phyloP scores from a whole-genome alignment of 2,113 vertebrate genomes.

The Promerops cafer region DNA sequence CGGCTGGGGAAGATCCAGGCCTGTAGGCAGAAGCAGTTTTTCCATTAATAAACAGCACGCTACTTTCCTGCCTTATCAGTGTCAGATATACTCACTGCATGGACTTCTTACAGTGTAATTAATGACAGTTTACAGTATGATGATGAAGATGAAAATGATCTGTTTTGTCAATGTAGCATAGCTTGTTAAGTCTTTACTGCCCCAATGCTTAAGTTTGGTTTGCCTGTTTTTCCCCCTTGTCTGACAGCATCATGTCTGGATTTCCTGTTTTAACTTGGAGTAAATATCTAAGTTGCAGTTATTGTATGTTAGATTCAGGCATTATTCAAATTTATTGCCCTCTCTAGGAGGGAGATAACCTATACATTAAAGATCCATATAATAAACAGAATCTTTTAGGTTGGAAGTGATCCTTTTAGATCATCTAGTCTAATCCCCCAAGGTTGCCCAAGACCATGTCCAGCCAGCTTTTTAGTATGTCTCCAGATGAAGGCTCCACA shows the following conservation, averaged over 20 bases:
- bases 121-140: not conserved
- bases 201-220: not conserved
- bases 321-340: not conserved
- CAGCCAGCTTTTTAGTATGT: not conserved
- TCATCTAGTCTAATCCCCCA: not conserved
- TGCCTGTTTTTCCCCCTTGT: rapidly evolving
- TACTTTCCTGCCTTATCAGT: not conserved
- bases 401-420: not conserved
- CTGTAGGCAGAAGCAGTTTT: not conserved
- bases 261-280: not conserved
- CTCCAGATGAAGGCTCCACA: not conserved
- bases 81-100: not conserved
- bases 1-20: rapidly evolving
- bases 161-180: not conserved
- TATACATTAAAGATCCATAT: not conserved
- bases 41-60: rapidly evolving
- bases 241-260: not conserved
- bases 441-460: not conserved
- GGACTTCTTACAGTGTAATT: not conserved
- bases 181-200: not conserved
- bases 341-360: not conserved
- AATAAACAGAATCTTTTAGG: not conserved
- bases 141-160: not conserved
- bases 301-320: not conserved
- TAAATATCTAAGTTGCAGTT: not conserved